phyloP scores from a whole-genome alignment of 2,797 vertebrate genomes.

The Molossus alvarezi region DNA sequence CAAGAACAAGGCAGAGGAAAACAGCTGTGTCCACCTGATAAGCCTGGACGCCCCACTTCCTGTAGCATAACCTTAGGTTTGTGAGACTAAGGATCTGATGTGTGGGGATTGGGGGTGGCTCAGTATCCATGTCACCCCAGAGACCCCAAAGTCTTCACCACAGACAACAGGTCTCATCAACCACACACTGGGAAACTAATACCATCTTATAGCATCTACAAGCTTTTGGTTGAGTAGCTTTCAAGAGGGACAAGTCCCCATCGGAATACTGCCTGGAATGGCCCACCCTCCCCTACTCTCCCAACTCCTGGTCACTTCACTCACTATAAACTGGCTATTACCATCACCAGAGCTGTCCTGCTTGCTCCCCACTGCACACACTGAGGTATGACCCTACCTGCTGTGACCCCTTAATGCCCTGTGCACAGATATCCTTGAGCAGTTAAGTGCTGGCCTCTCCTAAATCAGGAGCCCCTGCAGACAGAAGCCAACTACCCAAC shows the following conservation, averaged over 20 bases:
- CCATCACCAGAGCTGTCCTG: neutral
- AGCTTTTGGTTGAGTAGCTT: neutral
- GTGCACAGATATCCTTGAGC: neutral
- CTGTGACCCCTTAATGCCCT: neutral
- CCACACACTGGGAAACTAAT: neutral
- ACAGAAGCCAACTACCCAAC: neutral
- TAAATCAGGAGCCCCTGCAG: neutral
- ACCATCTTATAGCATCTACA: neutral
- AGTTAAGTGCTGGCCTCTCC: neutral
- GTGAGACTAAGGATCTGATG: neutral
- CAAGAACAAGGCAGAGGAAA: slow-evolving; percentile 33
- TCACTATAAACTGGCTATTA: neutral
- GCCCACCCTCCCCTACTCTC: neutral
- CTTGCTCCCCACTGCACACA: neutral
- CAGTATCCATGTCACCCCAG: neutral
- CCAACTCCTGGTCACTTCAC: neutral
- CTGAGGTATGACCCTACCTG: neutral
- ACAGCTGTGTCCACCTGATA: slow-evolving; percentile 16
- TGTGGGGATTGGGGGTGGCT: too few species aligned
- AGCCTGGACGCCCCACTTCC: neutral
- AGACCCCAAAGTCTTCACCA: slow-evolving; percentile 16
- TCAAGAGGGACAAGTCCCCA: neutral
- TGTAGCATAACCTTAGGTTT: neutral
- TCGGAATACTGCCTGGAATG: neutral
- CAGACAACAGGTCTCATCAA: neutral